phyloP scores from a whole-genome alignment of 1,140 invertebrate species.

The Drosophila nigromelanica region DNA sequence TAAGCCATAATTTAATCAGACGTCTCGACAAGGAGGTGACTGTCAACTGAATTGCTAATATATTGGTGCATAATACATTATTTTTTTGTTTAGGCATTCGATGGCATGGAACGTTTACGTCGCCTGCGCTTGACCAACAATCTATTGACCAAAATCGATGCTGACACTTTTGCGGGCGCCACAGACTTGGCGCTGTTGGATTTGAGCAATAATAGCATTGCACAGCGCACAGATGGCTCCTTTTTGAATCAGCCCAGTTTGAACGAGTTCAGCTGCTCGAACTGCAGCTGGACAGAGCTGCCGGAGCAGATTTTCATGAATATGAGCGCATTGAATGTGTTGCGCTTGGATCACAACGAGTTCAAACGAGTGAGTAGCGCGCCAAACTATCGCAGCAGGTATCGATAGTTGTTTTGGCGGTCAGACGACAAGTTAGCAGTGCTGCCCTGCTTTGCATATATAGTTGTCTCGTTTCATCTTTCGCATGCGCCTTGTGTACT shows the following conservation, averaged over 20 bases:
- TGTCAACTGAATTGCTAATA: background rate
- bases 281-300: constrained; percentile 75
- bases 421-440: constrained; percentile 36
- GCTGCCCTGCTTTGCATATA: constrained; percentile 7
- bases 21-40: constrained; percentile 71
- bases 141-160: constrained; percentile 84
- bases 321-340: constrained; percentile 79
- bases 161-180: constrained; percentile 84
- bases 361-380: constrained; percentile 73
- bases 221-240: constrained; percentile 74
- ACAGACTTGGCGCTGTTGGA: constrained; percentile 84
- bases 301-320: constrained; percentile 84
- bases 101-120: constrained; percentile 53
- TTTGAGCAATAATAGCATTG: constrained; percentile 85
- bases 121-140: constrained; percentile 85
- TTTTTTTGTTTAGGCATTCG: constrained; percentile 55
- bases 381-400: constrained; percentile 20
- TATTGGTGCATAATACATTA: background rate
- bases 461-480: constrained; percentile 55
- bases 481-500: constrained; percentile 18
- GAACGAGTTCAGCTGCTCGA: constrained; percentile 66
- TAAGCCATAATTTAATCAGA: constrained; percentile 69
- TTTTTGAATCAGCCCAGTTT: constrained; percentile 76
- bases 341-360: constrained; percentile 84
- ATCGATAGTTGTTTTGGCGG: constrained; percentile 42